phyloP scores from a whole-genome alignment of 2,113 vertebrate genomes.

The Rhinolophus sinicus region DNA sequence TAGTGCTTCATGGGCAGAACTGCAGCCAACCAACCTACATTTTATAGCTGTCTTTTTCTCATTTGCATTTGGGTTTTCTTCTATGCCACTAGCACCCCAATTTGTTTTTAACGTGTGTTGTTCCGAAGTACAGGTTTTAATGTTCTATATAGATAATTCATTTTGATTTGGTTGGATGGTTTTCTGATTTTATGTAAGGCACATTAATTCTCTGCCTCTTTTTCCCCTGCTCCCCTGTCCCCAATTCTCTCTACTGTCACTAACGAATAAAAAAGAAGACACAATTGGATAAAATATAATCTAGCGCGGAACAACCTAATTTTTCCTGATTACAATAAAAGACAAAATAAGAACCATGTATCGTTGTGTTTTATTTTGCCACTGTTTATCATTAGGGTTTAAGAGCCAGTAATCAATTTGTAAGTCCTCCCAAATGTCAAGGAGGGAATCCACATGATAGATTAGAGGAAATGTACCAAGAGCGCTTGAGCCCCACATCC shows the following conservation, averaged over 20 bases:
- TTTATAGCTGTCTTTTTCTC: slow-evolving; percentile 63
- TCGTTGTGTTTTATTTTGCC: slow-evolving; percentile 25
- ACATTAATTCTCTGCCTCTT: not conserved
- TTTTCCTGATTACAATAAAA: slow-evolving; percentile 57
- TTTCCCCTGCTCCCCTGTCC: not conserved
- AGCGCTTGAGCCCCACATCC: not conserved
- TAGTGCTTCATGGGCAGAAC: slow-evolving; percentile 77
- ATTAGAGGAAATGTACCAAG: not conserved
- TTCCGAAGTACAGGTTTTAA: slow-evolving; percentile 51
- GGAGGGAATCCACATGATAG: not conserved
- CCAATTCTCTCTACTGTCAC: slow-evolving; percentile 7
- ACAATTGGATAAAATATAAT: slow-evolving; percentile 27
- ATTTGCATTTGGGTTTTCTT: slow-evolving; percentile 48
- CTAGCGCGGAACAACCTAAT: not conserved
- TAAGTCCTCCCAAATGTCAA: slow-evolving; percentile 5
- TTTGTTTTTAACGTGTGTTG: slow-evolving; percentile 60
- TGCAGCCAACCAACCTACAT: slow-evolving; percentile 71
- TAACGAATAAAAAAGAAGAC: slow-evolving; percentile 30
- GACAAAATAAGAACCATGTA: not conserved
- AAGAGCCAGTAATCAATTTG: slow-evolving; percentile 11
- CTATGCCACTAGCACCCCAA: not conserved
- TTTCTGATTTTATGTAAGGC: slow-evolving; percentile 24
- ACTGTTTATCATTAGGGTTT: not conserved
- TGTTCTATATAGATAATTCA: not conserved
- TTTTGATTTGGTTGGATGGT: slow-evolving; percentile 24